Percentiles rank a stretch among this genome's conserved stretches.
phyloP scores from a whole-genome alignment of 2,113 vertebrate species.

The Anhinga anhinga region DNA sequence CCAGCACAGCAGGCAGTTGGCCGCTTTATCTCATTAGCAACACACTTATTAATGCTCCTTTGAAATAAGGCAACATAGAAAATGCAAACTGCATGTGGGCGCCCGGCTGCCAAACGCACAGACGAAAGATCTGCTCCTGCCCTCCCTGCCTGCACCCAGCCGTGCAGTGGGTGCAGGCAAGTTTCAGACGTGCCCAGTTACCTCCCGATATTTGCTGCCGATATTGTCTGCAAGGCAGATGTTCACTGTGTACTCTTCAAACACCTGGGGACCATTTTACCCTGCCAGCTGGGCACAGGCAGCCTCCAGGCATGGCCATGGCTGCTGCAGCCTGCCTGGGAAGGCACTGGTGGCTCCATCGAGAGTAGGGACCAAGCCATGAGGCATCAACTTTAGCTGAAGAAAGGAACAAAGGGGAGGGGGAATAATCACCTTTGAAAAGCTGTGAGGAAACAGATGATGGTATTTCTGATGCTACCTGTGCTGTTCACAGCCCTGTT shows the following conservation, averaged over 20 bases:
- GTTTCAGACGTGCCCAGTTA: not conserved
- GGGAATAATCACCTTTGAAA: not conserved
- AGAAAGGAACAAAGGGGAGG: not conserved
- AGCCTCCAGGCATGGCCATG: accelerated
- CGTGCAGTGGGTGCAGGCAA: accelerated
- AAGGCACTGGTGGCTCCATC: not conserved
- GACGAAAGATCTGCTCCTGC: not conserved
- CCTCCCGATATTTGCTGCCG: not conserved
- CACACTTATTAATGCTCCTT: not conserved
- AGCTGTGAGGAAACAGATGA: not conserved
- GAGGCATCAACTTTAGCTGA: not conserved
- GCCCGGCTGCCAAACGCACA: not conserved
- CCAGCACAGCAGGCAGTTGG: not conserved
- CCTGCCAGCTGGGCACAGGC: not conserved
- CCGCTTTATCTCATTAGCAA: not conserved
- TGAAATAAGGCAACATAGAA: not conserved
- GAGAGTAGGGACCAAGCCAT: not conserved
- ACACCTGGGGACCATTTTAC: not conserved
- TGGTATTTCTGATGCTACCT: not conserved
- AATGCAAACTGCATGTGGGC: not conserved
- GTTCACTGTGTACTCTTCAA: not conserved
- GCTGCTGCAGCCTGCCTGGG: not conserved
- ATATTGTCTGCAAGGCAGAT: not conserved
- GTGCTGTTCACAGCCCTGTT: not conserved
- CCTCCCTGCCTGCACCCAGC: not conserved